phyloP scores from a whole-genome alignment of 2,797 vertebrate species.

The Pempheris klunzingeri region DNA sequence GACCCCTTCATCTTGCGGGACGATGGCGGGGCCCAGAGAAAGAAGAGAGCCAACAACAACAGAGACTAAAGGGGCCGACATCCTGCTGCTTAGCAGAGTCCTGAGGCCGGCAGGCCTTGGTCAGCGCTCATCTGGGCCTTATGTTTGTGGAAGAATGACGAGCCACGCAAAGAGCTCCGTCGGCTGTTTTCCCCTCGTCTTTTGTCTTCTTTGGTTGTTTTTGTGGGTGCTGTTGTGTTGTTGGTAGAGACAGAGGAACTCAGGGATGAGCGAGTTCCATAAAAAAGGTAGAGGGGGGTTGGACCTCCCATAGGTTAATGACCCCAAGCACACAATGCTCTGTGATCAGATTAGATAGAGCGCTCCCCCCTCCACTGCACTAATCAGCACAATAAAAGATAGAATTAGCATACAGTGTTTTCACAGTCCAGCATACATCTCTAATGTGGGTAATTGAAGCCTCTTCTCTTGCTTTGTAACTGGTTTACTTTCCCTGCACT shows the following conservation, averaged over 20 bases:
- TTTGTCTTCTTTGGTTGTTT: conserved; percentile 85
- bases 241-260: conserved; percentile 72
- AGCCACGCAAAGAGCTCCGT: conserved; percentile 84
- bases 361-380: conserved; percentile 69
- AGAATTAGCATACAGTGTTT: conserved; percentile 84
- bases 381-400: conserved; percentile 81
- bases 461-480: conserved; percentile 73
- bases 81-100: conserved; percentile 81
- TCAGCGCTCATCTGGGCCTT: conserved; percentile 72
- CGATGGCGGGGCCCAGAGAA: conserved; percentile 49
- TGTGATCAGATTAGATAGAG: conserved; percentile 88
- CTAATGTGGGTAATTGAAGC: conserved; percentile 79
- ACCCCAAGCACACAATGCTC: conserved; percentile 88
- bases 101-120: conserved; percentile 66
- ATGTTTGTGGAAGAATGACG: conserved; percentile 79
- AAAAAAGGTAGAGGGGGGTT: conserved; percentile 66
- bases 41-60: conserved; percentile 72
- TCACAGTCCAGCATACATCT: conserved; percentile 70
- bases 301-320: conserved; percentile 88
- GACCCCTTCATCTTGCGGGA: conserved; percentile 72
- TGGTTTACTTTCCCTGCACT: conserved; percentile 77
- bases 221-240: conserved; percentile 80
- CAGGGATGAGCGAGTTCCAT: conserved; percentile 67
- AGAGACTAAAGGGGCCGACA: conserved; percentile 76
- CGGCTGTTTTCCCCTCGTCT: conserved; percentile 81